These are phyloP conservation scores for Prunella fulvescens DNA, from an alignment of 2,113 vertebrate species.

Conservation along the genomic window DNA sequence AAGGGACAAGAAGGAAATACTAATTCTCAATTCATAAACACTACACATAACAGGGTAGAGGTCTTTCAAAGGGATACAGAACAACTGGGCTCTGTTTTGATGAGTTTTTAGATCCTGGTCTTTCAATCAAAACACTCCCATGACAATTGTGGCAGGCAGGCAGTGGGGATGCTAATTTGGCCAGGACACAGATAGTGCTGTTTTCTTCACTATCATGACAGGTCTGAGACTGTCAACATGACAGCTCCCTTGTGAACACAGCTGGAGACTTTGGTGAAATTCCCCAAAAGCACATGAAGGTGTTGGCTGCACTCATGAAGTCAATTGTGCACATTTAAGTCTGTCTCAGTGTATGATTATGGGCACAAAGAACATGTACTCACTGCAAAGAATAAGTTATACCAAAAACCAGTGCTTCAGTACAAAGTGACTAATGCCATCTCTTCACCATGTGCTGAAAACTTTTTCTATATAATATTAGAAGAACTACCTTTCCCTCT, in stretches of 20 bases:
- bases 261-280: not conserved
- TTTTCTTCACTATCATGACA: not conserved
- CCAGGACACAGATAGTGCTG: not conserved
- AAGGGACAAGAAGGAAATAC: not conserved
- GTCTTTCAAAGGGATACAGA: not conserved
- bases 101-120: not conserved
- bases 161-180: not conserved
- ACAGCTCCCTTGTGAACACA: not conserved
- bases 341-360: not conserved
- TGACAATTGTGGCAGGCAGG: not conserved
- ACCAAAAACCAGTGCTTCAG: not conserved
- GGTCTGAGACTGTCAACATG: not conserved
- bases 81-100: not conserved
- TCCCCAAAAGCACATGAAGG: not conserved
- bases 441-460: not conserved
- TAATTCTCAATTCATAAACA: not conserved
- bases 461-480: not conserved
- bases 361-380: not conserved
- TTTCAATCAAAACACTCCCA: not conserved
- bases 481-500: not conserved
- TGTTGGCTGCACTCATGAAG: not conserved
- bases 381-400: not conserved
- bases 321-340: not conserved
- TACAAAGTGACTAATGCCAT: not conserved
- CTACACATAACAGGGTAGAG: not conserved